Base-by-base conservation (phyloP, 2,797 vertebrate genomes). In the Leuciscus waleckii region DNA sequence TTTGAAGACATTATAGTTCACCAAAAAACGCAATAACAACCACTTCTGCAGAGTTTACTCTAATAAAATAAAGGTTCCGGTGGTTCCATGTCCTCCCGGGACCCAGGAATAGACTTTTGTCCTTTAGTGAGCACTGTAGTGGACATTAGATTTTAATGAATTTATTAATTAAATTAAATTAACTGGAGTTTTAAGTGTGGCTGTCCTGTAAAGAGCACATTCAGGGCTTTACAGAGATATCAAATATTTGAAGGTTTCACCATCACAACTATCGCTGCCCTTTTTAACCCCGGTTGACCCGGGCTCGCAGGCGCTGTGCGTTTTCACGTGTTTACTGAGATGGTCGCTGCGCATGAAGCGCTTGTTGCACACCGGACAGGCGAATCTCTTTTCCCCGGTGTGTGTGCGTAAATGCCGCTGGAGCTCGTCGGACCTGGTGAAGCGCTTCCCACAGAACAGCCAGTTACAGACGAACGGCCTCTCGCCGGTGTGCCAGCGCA, bases 281-380 rank as follows among this genome's bases (percentile, higher is more conserved):
- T 95, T 96, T 91, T 97, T 97, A 14, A 91, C 71, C 83, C 96
- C 91, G 1, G 91, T 91, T 23, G 94, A 86, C 23, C 92, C 91
- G 0, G 94, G 93, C 1, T 91, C 83, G 32, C 92, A 88, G 0
- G 94, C 93, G 90, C 92, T 96, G 96, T 98, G 97, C 58, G 97
- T 98, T 94, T 97, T 95, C 74, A 93, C 91, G 92, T 98, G 97
- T 86, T 98, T 98, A 93, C 95, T 97, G 70, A 98, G 96, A 92
- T 98, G 97, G 92, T 98, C 97, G 90, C 96, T 97, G 92, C 97
- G 96, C 97, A 97, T 98, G 92, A 98, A 98, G 73, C 96, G 95
- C 89, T 98, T 98, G 93, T 95, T 96, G 93, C 97, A 98, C 11
- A 95, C 90, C 0, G 96, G 79, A 65, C 97, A 98, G 89, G 96